Evolutionary conservation across 2,888 invertebrate genomes (phyloP), one percentile per base, ranked within the genome.

Genomic region (Drosophila koepferae): DNA sequence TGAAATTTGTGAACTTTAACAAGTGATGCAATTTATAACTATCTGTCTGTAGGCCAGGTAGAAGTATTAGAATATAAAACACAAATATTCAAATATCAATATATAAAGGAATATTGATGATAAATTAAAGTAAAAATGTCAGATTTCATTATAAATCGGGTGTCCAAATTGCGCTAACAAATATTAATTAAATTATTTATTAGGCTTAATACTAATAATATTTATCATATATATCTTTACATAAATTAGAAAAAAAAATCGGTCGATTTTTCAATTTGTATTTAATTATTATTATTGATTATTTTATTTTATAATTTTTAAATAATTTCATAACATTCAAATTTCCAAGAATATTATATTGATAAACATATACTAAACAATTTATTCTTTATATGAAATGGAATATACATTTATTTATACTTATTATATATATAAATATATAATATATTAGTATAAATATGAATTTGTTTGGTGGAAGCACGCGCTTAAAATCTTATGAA

Each of bases 61-160:
- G 18, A 62, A 73, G 73, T 73, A 73, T 73, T 73, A 72, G 56
- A 46, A 34, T 56, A 64, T 55, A 40, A 55, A 61, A n/a, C 60
- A 53, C 51, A 63, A 49, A 31, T 31, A 49, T 8, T 12, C 10
- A 16, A 40, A 44, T 44, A 44, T 44, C 7, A 48, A 55, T 46
- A 48, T 54, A 23, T 40, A 54, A 40, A 28, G 1, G 5, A 6
- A 28, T 28, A 54, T 20, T 28, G 31, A 9, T n/a, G 34, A 14
- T 14, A 34, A 34, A 18, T 34, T 2, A 0, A 51, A 7, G 4
- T 20, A 23, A 9, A 16, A 20, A 36, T 20, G n/a, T 16, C 16
- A 9, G 7, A 43, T 43, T 43, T 18, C 12, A 44, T 6, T 12
- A 23, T 0, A 2, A 2, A 2, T 12, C 12, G 3, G 7, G 23